These are phyloP conservation scores for Acanthoscelides obtectus DNA, from an alignment of 2,888 invertebrate species.

Conservation along the genomic window DNA sequence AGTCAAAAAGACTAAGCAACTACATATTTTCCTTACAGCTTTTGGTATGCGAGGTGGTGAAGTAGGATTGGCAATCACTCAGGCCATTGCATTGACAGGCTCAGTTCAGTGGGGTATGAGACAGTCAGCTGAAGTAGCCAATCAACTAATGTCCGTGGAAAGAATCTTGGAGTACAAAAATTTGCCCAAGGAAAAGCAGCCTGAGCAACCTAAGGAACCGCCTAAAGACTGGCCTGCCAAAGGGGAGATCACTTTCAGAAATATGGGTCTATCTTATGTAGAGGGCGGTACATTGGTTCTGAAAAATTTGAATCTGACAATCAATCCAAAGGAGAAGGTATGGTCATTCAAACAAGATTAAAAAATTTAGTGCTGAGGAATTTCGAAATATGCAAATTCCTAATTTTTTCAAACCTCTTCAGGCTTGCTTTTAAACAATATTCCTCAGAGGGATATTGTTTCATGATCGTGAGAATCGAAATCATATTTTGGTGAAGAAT, in stretches of 20 bases:
- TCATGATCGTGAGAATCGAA: no score
- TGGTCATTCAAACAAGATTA: background rate
- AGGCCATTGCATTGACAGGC: constrained; percentile 56
- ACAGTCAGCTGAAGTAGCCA: constrained; percentile 76
- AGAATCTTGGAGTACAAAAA: constrained; percentile 76
- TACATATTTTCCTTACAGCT: constrained; percentile 12
- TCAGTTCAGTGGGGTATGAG: constrained; percentile 75
- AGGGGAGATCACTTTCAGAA: constrained; percentile 60
- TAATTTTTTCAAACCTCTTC: no score
- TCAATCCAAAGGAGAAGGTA: constrained; percentile 68
- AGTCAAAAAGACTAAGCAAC: no score
- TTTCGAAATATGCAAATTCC: no score
- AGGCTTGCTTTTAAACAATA: no score
- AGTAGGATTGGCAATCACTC: constrained; percentile 63
- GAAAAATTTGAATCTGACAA: constrained; percentile 63
- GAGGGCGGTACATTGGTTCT: constrained; percentile 62
- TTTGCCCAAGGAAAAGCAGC: constrained; percentile 58
- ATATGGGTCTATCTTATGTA: constrained; percentile 63
- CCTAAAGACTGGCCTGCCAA: constrained; percentile 60
- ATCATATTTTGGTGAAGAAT: no score
- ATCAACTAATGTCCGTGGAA: constrained; percentile 77
- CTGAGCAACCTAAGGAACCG: constrained; percentile 50
- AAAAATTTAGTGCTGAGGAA: background rate
- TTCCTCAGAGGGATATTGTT: no score
- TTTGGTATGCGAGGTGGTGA: constrained; percentile 50